phyloP scores from a whole-genome alignment of 1,140 invertebrate genomes.

The Ectropis grisescens region DNA sequence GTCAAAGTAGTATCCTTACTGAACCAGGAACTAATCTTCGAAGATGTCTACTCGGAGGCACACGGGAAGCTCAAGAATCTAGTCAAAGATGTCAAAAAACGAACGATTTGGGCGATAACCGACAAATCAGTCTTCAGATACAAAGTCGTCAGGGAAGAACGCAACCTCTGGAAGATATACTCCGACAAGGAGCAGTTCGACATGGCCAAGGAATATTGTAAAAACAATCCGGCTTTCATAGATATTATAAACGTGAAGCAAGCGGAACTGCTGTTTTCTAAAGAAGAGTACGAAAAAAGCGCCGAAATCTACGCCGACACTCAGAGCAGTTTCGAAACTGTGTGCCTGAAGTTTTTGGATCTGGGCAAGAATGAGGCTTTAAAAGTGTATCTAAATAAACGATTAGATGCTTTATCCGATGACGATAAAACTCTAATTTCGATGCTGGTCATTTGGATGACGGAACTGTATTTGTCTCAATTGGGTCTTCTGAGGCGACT shows the following conservation, averaged over 20 bases:
- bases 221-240: constrained; percentile 81
- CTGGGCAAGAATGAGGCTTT: constrained; percentile 86
- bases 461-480: constrained; percentile 92
- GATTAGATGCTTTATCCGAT: constrained; percentile 69
- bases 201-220: constrained; percentile 85
- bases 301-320: constrained; percentile 91
- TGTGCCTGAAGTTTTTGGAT: constrained; percentile 93
- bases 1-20: constrained; percentile 88
- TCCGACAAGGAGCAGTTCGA: constrained; percentile 90
- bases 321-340: constrained; percentile 93
- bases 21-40: constrained; percentile 89
- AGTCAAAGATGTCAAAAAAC: constrained; percentile 83
- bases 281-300: constrained; percentile 86
- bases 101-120: constrained; percentile 90
- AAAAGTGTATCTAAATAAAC: constrained; percentile 86
- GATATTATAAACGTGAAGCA: constrained; percentile 91
- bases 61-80: constrained; percentile 87
- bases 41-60: constrained; percentile 86
- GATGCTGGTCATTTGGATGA: constrained; percentile 93
- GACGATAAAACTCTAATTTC: constrained; percentile 88
- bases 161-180: constrained; percentile 92
- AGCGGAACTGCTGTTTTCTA: constrained; percentile 88
- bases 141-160: constrained; percentile 86
- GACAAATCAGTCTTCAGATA: constrained; percentile 89
- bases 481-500: constrained; percentile 79